A percentile compares a stretch with the other conserved stretches of the same genome.
Conservation (phyloP, 2,888 invertebrate species). For the Cryptocephalus primarius region DNA sequence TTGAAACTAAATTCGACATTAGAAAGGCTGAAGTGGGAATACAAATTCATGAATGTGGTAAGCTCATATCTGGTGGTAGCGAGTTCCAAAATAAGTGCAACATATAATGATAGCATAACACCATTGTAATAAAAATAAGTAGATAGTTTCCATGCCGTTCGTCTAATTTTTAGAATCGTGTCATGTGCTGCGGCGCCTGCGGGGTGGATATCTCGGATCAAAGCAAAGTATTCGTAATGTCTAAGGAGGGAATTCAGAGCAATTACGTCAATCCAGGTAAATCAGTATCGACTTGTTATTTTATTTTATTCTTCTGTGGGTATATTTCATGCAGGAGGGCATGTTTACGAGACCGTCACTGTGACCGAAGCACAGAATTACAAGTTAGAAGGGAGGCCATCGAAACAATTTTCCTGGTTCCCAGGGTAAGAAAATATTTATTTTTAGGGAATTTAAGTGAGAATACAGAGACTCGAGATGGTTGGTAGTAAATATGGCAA, state of each 20-base stretch:
- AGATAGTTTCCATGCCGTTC: too few relatives aligned
- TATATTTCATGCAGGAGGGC: slow-evolving; percentile 39
- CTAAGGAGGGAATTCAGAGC: slow-evolving; percentile 65
- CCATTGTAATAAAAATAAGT: too few relatives aligned
- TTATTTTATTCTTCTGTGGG: neutral
- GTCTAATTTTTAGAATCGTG: slow-evolving; percentile 40
- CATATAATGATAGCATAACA: too few relatives aligned
- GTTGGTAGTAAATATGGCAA: too few relatives aligned
- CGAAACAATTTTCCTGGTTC: slow-evolving; percentile 74
- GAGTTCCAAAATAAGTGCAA: too few relatives aligned
- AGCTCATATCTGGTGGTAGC: slow-evolving; percentile 7
- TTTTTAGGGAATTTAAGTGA: neutral
- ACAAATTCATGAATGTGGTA: slow-evolving; percentile 40
- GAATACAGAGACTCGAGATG: too few relatives aligned
- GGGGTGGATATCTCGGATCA: slow-evolving; percentile 51
- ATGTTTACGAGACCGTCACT: slow-evolving; percentile 73
- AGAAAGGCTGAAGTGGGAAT: slow-evolving; percentile 51
- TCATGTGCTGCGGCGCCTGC: slow-evolving; percentile 47
- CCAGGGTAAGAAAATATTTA: slow-evolving; percentile 50
- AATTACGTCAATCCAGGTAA: slow-evolving; percentile 68
- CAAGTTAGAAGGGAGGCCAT: slow-evolving; percentile 43
- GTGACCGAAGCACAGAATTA: slow-evolving; percentile 44
- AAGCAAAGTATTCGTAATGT: slow-evolving; percentile 68
- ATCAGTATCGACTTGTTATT: slow-evolving; percentile 2
- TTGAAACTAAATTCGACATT: slow-evolving; percentile 57